Evolutionary conservation across 2,797 vertebrate species (phyloP), one percentile per base, ranked within the genome.

Genomic region (Pseudocheirus occidentalis): DNA sequence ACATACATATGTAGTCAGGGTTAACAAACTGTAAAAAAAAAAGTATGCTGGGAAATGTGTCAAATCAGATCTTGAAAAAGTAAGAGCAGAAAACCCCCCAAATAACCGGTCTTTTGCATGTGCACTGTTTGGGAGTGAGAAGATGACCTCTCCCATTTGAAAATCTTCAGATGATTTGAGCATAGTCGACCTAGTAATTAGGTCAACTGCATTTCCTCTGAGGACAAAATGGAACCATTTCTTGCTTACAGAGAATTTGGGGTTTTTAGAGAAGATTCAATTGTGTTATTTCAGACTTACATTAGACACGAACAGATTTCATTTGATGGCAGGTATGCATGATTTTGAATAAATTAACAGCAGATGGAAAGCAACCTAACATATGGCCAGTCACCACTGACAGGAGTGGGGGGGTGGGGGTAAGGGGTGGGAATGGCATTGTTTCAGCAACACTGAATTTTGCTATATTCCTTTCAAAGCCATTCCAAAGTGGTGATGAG

Each of bases 1-100:
- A 87, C 24, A 87, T 87, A 87, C 7, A 46, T 87, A 9, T 27
- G 40, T 87, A 11, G 91, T 18, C 54, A 52, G 28, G 62, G 90
- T 90, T 90, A 89, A 91, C 91, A 96, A 90, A 92, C 90, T 53
- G 50, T 93, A 91, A 94, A 94, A 94, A 94, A 94, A 66, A 91
- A 34, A 3, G 13, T 58, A 0, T 87, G 56, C 10, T 81, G n/a
- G 66, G n/a, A 46, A 81, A 81, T 73, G n/a, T 24, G 73, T 81
- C n/a, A 81, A 46, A 81, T n/a, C 21, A 87, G 9, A 0, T 94
- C 58, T 93, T 54, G 90, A 40, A 73, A 73, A 90, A 81, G 55
- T 90, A 92, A 92, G 55, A 55, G 9, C 57, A 93, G 96, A 91
- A 46, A 94, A 90, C n/a, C n/a, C n/a, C n/a, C n/a, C n/a, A n/a